phyloP scores from a whole-genome alignment of 2,888 invertebrate species.

The Anagyrus pseudococci region DNA sequence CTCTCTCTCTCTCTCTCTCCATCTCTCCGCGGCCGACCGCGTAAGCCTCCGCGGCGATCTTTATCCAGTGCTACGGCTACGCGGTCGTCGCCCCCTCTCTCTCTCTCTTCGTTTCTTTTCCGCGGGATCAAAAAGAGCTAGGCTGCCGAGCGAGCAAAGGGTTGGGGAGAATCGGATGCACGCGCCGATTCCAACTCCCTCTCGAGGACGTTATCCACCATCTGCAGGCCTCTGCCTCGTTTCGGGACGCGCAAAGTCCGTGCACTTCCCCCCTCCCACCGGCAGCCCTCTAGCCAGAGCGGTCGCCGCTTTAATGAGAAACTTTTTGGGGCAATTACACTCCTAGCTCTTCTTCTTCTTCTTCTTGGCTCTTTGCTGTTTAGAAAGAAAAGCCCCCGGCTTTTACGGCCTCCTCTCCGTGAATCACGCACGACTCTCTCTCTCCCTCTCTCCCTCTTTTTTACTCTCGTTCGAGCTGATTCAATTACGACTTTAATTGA shows the following conservation, averaged over 20 bases:
- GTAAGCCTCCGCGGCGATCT: slow-evolving; percentile 44
- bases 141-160: neutral
- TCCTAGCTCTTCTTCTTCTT: too few relatives aligned
- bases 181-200: slow-evolving; percentile 43
- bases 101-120: slow-evolving; percentile 31
- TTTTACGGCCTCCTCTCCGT: neutral
- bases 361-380: neutral
- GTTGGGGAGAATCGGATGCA: slow-evolving; percentile 46
- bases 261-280: slow-evolving; percentile 10
- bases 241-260: slow-evolving; percentile 21
- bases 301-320: slow-evolving; percentile 36
- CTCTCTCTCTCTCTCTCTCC: too few relatives aligned
- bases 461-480: slow-evolving; percentile 9
- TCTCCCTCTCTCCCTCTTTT: neutral
- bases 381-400: slow-evolving; percentile 23
- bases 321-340: slow-evolving; percentile 36
- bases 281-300: slow-evolving; percentile 4
- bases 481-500: slow-evolving; percentile 37
- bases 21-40: slow-evolving; percentile 46
- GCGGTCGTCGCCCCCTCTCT: slow-evolving; percentile 42
- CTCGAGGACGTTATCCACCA: slow-evolving; percentile 34
- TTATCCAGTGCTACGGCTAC: slow-evolving; percentile 46
- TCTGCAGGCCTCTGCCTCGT: too few relatives aligned
- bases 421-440: too few relatives aligned
- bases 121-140: neutral